Percentiles rank a stretch among this genome's conserved stretches.
These are phyloP conservation scores for Aporophyla lueneburgensis DNA, from an alignment of 2,888 invertebrate genomes.

Conservation along the genomic window DNA sequence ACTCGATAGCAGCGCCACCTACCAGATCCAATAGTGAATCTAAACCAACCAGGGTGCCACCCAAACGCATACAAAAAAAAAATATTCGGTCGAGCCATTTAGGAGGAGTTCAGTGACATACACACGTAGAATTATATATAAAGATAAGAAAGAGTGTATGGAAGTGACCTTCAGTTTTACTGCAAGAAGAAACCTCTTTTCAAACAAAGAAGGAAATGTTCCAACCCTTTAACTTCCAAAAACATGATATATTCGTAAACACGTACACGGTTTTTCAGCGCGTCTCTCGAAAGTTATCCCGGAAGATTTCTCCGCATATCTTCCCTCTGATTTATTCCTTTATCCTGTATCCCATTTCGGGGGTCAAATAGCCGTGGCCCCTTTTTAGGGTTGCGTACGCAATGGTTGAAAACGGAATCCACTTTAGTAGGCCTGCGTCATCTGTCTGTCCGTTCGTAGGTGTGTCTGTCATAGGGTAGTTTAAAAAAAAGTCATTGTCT, in stretches of 20 bases:
- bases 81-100: too few relatives aligned
- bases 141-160: too few relatives aligned
- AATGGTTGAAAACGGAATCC: not conserved
- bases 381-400: conserved; percentile 13
- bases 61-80: too few relatives aligned
- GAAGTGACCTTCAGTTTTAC: not conserved
- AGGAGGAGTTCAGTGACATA: too few relatives aligned
- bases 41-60: too few relatives aligned
- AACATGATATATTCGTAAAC: conserved; percentile 51
- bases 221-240: conserved; percentile 20
- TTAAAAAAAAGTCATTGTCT: not conserved
- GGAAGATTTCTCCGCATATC: conserved; percentile 60
- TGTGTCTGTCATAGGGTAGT: not conserved
- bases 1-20: too few relatives aligned
- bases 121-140: too few relatives aligned
- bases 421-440: not conserved
- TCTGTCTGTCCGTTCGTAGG: not conserved
- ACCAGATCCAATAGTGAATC: too few relatives aligned
- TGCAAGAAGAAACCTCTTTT: not conserved
- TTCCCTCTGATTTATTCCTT: conserved; percentile 66
- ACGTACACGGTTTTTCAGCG: conserved; percentile 61
- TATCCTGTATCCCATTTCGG: conserved; percentile 64
- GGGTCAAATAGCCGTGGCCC: conserved; percentile 56
- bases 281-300: conserved; percentile 57
- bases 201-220: not conserved